A percentile compares a stretch with the other conserved stretches of the same genome.
phyloP scores from a whole-genome alignment of 2,797 vertebrate species.

The Acanthurus leucopareius region DNA sequence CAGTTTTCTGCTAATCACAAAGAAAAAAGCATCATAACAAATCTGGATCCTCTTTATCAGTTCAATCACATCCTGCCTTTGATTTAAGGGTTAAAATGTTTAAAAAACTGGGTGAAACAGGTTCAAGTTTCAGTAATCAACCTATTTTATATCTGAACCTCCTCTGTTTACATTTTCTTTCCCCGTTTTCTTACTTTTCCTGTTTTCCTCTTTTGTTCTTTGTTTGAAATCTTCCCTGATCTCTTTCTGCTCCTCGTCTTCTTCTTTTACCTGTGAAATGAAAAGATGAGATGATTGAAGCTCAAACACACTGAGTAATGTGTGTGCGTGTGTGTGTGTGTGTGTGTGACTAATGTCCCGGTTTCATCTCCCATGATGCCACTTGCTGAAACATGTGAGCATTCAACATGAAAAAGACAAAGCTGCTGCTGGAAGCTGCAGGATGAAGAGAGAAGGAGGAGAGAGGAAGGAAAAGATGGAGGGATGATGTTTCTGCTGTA shows the following conservation, averaged over 20 bases:
- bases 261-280: conserved; percentile 16
- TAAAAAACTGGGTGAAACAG: too few species aligned
- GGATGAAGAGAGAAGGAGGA: background rate
- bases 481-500: too few species aligned
- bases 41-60: too few species aligned
- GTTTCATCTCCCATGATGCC: conserved; percentile 27
- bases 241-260: background rate
- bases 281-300: background rate
- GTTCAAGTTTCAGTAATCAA: too few species aligned
- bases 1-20: too few species aligned
- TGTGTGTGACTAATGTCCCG: background rate
- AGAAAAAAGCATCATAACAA: too few species aligned
- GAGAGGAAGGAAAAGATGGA: background rate
- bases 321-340: background rate
- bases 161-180: background rate
- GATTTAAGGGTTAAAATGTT: too few species aligned
- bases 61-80: too few species aligned
- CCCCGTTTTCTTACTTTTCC: background rate
- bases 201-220: background rate
- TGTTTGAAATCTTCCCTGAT: background rate
- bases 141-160: too few species aligned
- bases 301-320: background rate
- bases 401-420: background rate
- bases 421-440: conserved; percentile 4
- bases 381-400: background rate